Conservation (phyloP, 2,113 vertebrate genomes). For the Agapornis roseicollis region DNA sequence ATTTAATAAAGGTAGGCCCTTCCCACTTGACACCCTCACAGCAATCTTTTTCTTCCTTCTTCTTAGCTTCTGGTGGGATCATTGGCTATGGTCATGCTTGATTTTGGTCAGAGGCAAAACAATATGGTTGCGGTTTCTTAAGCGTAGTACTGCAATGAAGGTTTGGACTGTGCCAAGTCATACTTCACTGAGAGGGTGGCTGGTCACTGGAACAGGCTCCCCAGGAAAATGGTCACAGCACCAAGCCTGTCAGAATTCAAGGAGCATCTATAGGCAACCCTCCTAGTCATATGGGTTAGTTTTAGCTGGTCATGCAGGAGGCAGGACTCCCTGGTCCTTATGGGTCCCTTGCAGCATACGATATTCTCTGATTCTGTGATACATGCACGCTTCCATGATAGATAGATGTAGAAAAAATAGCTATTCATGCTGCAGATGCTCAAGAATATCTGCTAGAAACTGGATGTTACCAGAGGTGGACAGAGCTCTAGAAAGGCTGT, state of each 20-base stretch:
- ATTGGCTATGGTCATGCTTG: not conserved
- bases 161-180: not conserved
- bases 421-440: not conserved
- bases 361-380: not conserved
- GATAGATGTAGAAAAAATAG: not conserved
- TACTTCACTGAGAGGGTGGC: not conserved
- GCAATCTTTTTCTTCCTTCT: not conserved
- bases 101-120: not conserved
- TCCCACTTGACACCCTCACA: not conserved
- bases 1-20: not conserved
- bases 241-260: not conserved
- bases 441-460: not conserved
- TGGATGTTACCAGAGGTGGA: not conserved
- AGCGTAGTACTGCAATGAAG: not conserved
- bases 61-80: not conserved
- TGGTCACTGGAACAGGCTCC: not conserved
- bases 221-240: not conserved
- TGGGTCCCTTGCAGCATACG: not conserved
- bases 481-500: not conserved
- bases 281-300: not conserved
- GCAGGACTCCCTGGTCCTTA: not conserved
- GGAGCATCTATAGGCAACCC: not conserved
- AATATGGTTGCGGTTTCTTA: not conserved
- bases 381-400: not conserved
- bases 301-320: not conserved